Base-by-base conservation (phyloP, 2,888 invertebrate species). In the Ypsolopha scabrella region DNA sequence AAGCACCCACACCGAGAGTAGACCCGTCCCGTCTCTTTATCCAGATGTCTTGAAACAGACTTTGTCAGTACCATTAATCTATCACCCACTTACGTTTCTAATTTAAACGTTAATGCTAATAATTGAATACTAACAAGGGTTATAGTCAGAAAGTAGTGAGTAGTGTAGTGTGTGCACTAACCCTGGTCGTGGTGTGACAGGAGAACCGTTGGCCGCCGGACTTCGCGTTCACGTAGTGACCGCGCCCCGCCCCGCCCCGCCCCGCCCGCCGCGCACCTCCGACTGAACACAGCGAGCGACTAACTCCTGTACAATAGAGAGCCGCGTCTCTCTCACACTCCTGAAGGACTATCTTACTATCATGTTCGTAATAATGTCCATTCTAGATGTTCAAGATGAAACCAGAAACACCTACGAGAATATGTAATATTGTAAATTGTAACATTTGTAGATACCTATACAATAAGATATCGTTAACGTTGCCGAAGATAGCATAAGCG, bases 121-220 rank as follows among this genome's bases (percentile, higher is more conserved):
- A 24, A 4, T 24, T 24, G 24, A 24, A 24, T 24, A 24, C 11
- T 41, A 41, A 41, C 41, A 13, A 41, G 41, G 6, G 41, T 41
- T 11, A n/a, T 11, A 14, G 14, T 44, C 44, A 45, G 33, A n/a
- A 33, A 60, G 33, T 50, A 44, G 36, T 35, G 48, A 41, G 24
- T 41, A 13, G 34, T 11, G 48, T 48, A 41, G 47, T 9, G 36
- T 52, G 50, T 51, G 61, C 62, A 72, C 76, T 78, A 78, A 76
- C 75, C 54, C 35, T 57, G 57, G 58, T 59, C 65, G 58, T 61
- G 60, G 37, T 49, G 39, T 37, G 33, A 33, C 81, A 83, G 83
- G 83, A 82, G 60, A 80, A 78, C 66, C 77, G 80, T 64, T 81
- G 83, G 81, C 80, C 82, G 64, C 81, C 80, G 56, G 76, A 80